phyloP scores from a whole-genome alignment of 2,888 invertebrate species.

The Athrips mouffetella region DNA sequence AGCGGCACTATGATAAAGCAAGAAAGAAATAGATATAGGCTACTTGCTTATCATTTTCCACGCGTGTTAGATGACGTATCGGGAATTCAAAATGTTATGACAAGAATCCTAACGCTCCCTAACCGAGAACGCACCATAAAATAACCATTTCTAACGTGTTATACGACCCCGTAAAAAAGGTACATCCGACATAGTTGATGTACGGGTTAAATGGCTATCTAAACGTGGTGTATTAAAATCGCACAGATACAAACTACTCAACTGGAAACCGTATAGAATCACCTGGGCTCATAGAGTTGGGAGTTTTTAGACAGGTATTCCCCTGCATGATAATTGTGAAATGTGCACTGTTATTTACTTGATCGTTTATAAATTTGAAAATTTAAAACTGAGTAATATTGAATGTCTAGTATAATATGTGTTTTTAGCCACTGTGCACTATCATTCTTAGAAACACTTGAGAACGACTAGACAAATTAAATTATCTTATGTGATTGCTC shows the following conservation, averaged over 20 bases:
- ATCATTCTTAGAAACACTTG: too few species aligned
- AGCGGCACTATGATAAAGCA: constrained; percentile 39
- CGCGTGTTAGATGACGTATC: constrained; percentile 50
- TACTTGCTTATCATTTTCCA: constrained; percentile 55
- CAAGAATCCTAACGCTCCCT: constrained; percentile 60
- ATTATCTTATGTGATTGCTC: too few species aligned
- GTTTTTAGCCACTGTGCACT: too few species aligned
- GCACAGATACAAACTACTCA: constrained; percentile 71
- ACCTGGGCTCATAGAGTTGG: constrained; percentile 35
- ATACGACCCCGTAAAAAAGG: constrained; percentile 69
- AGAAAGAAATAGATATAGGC: too few species aligned
- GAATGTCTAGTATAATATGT: background rate
- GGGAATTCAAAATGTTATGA: constrained; percentile 73
- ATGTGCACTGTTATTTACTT: background rate
- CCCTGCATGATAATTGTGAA: background rate
- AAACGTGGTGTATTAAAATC: constrained; percentile 69
- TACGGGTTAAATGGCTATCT: constrained; percentile 71
- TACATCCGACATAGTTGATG: constrained; percentile 52
- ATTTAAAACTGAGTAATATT: background rate
- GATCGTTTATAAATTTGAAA: background rate
- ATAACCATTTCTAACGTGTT: constrained; percentile 73
- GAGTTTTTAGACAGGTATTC: constrained; percentile 21
- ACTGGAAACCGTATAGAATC: constrained; percentile 71
- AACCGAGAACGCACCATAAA: constrained; percentile 57
- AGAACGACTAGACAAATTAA: too few species aligned